Evolutionary conservation across 2,888 invertebrate species (phyloP), one percentile per base, ranked within the genome.

Genomic region (Drosophila paramelanica): DNA sequence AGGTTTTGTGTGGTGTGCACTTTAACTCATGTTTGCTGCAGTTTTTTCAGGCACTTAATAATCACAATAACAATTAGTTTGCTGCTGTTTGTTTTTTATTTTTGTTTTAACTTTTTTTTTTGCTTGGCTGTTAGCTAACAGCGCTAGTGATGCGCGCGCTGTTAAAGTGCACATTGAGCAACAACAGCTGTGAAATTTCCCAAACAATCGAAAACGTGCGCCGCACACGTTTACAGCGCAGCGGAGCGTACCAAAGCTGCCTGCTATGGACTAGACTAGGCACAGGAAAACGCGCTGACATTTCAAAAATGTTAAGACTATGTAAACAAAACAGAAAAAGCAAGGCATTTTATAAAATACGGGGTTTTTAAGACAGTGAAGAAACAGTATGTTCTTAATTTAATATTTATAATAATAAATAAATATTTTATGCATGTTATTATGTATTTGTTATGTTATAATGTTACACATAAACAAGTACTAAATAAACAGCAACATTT

Each of bases 101-200:
- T 36, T 13, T 11, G 36, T 36, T 36, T 57, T 20, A 38, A 43
- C 49, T 74, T 71, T 53, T 58, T 11, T 70, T 61, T 69, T 51
- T 60, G 56, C 36, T 17, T 52, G 58, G 10, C 78, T 75, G 75
- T 77, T 78, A 67, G 58, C 62, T 56, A 55, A 68, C 79, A 78
- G 64, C 43, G 50, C 55, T 43, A 36, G 36, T 36, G 36, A 13
- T 36, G 36, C 36, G 36, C 17, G 46, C 39, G 13, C 67, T 77
- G 75, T 77, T 67, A 73, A 20, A 3, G 33, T 57, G 47, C 50
- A 69, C 69, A 60, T 36, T 59, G 27, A 23, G 39, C 33, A 46
- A 61, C 50, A 74, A 62, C 75, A 78, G 75, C 75, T 75, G 75
- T 64, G 57, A 73, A 75, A 75, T 75, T 75, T 75, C 74, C 74